A percentile compares a stretch with the other conserved stretches of the same genome.
These are phyloP conservation scores for Ophiothrix spiculata DNA, from an alignment of 35 echinoderm and acorn worm species.

Conservation along the genomic window DNA sequence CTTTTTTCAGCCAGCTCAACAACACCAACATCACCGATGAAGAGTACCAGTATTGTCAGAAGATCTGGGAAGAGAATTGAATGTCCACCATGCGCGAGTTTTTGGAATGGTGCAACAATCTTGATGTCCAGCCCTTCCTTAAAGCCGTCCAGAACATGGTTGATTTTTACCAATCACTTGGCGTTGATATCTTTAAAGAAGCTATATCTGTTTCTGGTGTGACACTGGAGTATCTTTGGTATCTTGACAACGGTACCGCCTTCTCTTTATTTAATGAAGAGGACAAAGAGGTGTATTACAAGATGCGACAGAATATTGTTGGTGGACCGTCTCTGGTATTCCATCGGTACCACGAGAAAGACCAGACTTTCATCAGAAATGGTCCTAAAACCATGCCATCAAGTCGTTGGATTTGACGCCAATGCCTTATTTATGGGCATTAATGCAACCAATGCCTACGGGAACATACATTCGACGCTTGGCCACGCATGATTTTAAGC, in stretches of 20 bases:
- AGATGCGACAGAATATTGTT: conserved; percentile 18
- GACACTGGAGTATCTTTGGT: conserved; percentile 32
- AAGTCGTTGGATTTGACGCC: not conserved
- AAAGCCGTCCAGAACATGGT: conserved; percentile 41
- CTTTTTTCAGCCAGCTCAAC: not conserved
- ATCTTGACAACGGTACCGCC: not conserved
- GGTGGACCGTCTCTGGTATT: conserved; percentile 29
- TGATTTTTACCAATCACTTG: conserved; percentile 15
- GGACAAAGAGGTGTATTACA: conserved; percentile 57
- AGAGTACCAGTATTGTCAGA: conserved; percentile 17
- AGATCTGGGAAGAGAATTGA: not conserved
- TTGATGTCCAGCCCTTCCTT: conserved; percentile 35
- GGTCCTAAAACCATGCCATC: not conserved
- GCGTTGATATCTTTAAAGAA: conserved; percentile 23
- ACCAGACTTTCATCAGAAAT: not conserved
- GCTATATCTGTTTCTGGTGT: conserved; percentile 53
- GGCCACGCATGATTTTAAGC: not conserved
- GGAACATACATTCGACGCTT: not conserved
- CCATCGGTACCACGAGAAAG: conserved; percentile 9
- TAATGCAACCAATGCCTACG: conserved; percentile 27
- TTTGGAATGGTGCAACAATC: conserved; percentile 53
- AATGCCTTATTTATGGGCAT: conserved; percentile 28
- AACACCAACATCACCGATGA: not conserved
- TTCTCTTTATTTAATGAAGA: conserved; percentile 34
- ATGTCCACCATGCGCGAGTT: conserved; percentile 34